phyloP scores from a whole-genome alignment of 1,140 invertebrate species.

The Lepidurus packardi region DNA sequence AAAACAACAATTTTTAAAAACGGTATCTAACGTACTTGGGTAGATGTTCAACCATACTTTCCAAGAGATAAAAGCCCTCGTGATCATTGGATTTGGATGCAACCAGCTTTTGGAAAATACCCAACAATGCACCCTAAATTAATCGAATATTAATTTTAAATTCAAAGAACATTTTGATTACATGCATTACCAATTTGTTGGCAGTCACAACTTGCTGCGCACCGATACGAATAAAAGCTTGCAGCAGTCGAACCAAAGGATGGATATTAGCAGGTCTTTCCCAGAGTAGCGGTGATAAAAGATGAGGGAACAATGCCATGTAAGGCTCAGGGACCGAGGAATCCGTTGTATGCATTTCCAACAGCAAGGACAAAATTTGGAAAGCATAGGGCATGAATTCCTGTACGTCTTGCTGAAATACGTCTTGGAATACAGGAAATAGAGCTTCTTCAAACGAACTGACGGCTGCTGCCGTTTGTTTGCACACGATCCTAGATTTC shows the following conservation, averaged over 20 bases:
- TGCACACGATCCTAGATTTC: conserved; percentile 68
- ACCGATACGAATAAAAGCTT: conserved; percentile 74
- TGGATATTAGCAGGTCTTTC: conserved; percentile 86
- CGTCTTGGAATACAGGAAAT: conserved; percentile 88
- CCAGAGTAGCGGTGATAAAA: conserved; percentile 83
- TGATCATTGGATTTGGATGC: conserved; percentile 93
- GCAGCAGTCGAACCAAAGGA: conserved; percentile 79
- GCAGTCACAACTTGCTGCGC: conserved; percentile 61
- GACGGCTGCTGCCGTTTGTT: conserved; percentile 68
- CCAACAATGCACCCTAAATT: conserved; percentile 73
- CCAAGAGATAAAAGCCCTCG: conserved; percentile 88
- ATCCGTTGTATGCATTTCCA: conserved; percentile 65
- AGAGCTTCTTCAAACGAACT: conserved; percentile 82
- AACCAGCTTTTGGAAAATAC: conserved; percentile 94
- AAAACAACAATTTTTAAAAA: not conserved
- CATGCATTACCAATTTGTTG: conserved; percentile 56
- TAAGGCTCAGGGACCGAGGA: conserved; percentile 68
- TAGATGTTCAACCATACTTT: conserved; percentile 71
- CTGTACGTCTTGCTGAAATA: conserved; percentile 88
- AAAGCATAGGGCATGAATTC: conserved; percentile 98
- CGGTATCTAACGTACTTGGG: conserved; percentile 55
- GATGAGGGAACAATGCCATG: conserved; percentile 78
- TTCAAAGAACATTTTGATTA: conserved; percentile 33
- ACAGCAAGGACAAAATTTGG: conserved; percentile 85
- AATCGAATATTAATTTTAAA: not conserved